Evolutionary conservation across 2,888 invertebrate genomes (phyloP).

Genomic region (Caenorhabditis sinica): DNA sequence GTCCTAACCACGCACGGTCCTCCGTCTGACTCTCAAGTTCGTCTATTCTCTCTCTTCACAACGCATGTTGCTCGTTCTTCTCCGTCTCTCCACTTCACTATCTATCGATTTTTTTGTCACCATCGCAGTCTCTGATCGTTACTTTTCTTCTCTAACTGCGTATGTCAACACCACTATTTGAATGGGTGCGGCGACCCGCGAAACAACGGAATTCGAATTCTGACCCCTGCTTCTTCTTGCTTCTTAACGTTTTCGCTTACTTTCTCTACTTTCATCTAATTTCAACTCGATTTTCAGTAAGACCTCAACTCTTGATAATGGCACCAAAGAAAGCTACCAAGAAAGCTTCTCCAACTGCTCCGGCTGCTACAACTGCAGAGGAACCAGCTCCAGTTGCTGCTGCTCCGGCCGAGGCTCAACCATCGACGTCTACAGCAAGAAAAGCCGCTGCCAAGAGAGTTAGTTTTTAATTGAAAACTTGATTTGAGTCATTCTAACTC

Average conservation of each 20-base stretch:
- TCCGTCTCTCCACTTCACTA: neutral
- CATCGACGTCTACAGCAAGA: neutral
- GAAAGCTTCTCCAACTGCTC: neutral
- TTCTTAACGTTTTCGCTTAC: neutral
- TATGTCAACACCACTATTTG: conserved; percentile 5
- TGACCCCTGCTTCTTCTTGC: neutral
- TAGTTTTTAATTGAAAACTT: neutral
- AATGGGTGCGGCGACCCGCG: conserved; percentile 1
- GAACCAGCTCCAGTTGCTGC: neutral
- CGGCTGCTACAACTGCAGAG: neutral
- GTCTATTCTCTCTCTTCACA: neutral
- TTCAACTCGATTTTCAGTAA: neutral
- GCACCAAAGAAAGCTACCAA: neutral
- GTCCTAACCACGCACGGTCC: neutral
- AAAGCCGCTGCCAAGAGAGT: conserved; percentile 6
- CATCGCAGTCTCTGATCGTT: neutral
- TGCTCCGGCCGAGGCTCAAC: neutral
- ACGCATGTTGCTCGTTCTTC: neutral
- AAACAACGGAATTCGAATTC: conserved; percentile 27
- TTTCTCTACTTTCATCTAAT: neutral
- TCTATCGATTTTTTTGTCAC: conserved; percentile 10
- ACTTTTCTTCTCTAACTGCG: neutral
- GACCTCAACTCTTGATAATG: neutral
- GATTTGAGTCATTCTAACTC: neutral
- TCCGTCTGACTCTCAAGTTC: neutral